phyloP scores from a whole-genome alignment of 1,140 invertebrate species.

The Agrilus planipennis region DNA sequence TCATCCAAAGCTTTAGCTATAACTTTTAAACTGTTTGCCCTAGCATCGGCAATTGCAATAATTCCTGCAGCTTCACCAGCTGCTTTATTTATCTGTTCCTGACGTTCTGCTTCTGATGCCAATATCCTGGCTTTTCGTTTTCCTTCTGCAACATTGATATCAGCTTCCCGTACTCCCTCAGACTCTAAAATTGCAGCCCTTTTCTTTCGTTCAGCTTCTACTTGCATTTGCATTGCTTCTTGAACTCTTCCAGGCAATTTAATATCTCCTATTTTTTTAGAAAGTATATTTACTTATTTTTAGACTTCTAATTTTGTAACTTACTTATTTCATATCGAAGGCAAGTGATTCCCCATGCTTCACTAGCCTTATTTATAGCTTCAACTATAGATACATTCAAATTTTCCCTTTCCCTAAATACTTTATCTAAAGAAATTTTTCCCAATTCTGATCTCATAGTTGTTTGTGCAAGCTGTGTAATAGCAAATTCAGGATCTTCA shows the following conservation, averaged over 20 bases:
- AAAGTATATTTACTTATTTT: not conserved
- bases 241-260: conserved; percentile 85
- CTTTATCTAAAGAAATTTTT: conserved; percentile 95
- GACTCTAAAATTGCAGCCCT: conserved; percentile 94
- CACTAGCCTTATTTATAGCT: conserved; percentile 95
- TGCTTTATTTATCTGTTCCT: conserved; percentile 81
- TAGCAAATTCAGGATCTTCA: conserved; percentile 98
- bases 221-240: conserved; percentile 99
- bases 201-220: conserved; percentile 95
- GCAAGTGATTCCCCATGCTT: conserved; percentile 96
- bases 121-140: conserved; percentile 84
- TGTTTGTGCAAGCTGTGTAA: conserved; percentile 96
- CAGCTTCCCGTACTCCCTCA: conserved; percentile 86
- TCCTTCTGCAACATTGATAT: conserved; percentile 97
- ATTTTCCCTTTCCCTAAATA: conserved; percentile 92
- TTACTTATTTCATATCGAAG: conserved; percentile 96
- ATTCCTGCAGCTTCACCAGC: conserved; percentile 80
- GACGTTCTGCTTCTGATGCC: conserved; percentile 77
- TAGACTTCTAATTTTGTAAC: conserved; percentile 28
- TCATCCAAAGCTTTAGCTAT: conserved; percentile 50
- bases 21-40: conserved; percentile 63
- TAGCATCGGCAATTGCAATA: conserved; percentile 70
- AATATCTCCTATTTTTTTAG: conserved; percentile 62
- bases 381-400: conserved; percentile 95
- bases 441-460: conserved; percentile 98